These are phyloP conservation scores for Phrynocephalus versicolor DNA, from an alignment of 2,113 vertebrate genomes.

Conservation along the genomic window DNA sequence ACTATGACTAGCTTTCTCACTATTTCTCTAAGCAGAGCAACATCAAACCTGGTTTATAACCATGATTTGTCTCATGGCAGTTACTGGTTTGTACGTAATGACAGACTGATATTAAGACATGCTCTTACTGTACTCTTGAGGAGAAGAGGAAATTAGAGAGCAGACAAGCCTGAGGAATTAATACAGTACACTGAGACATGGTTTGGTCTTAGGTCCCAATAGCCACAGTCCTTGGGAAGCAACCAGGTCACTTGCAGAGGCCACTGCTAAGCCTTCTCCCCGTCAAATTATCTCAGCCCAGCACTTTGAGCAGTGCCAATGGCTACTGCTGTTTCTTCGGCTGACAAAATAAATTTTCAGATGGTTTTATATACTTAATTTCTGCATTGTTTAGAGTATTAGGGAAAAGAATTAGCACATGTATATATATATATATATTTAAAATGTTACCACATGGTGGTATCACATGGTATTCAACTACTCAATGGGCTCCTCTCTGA, in stretches of 20 bases:
- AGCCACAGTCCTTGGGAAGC: background rate
- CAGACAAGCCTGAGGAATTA: background rate
- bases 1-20: too few species aligned
- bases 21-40: background rate
- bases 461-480: constrained; percentile 51
- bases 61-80: background rate
- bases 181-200: background rate
- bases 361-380: constrained; percentile 8
- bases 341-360: constrained; percentile 58
- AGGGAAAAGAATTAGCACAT: constrained; percentile 56
- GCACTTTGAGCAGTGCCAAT: too few species aligned
- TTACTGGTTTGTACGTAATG: background rate
- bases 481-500: constrained; percentile 47
- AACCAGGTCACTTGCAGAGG: background rate
- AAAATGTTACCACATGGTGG: too few species aligned
- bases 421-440: too few species aligned
- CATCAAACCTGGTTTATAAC: background rate
- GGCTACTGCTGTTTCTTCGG: constrained; percentile 36
- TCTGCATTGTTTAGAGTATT: constrained; percentile 40
- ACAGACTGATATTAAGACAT: background rate
- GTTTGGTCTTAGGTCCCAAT: background rate
- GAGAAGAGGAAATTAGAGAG: background rate
- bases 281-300: too few species aligned
- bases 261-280: background rate
- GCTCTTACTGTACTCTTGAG: background rate